Base-by-base conservation (phyloP, 2,113 vertebrate genomes). In the Stercorarius parasiticus region DNA sequence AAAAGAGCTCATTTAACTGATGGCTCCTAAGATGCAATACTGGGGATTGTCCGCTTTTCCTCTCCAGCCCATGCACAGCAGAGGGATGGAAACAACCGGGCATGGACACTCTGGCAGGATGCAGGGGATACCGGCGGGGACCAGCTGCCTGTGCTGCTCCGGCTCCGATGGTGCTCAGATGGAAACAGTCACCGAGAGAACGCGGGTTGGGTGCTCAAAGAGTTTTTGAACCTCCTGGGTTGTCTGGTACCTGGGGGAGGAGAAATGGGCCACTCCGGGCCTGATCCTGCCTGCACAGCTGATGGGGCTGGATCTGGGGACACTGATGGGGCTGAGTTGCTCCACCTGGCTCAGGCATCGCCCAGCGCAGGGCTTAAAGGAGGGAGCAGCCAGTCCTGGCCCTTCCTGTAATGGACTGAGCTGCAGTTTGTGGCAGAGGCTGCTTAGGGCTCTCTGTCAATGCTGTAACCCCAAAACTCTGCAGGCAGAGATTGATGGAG, bases 201-300 rank as follows among this genome's bases (percentile, higher is more conserved):
- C 0, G 0, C 0, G 2, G 19, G 15, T 22, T 69, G 1, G 6
- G 36, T 38, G 15, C 43, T 64, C 49, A 23, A 64, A 86, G 29
- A 47, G 25, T 23, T 50, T 80, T 43, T 27, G 42, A 64, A 17
- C 16, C 21, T 30, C 30, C 43, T 36, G 70, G 18, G n/a, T 66
- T 25, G 13, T 19, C n/a, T 1, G 2, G 34, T 14, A 32, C 27
- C 10, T 1, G 3, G 19, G n/a, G 43, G 17, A 62, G 70, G 32
- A n/a, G 65, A 38, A 18, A 25, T 0, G 2, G 15, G 52, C 22
- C 5, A 10, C 18, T 1, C 1, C 0, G 21, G 61, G 47, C 6
- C 47, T 67, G 36, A 70, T 76, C 81, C 76, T 64, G 81, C 55
- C 23, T 1, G 23, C 58, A 36, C 9, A 42, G 64, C 43, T 77